A percentile compares a stretch with the other conserved stretches of the same genome.
Conservation (phyloP, 2,888 invertebrate species). For the Pachliopta kotzebuea region DNA sequence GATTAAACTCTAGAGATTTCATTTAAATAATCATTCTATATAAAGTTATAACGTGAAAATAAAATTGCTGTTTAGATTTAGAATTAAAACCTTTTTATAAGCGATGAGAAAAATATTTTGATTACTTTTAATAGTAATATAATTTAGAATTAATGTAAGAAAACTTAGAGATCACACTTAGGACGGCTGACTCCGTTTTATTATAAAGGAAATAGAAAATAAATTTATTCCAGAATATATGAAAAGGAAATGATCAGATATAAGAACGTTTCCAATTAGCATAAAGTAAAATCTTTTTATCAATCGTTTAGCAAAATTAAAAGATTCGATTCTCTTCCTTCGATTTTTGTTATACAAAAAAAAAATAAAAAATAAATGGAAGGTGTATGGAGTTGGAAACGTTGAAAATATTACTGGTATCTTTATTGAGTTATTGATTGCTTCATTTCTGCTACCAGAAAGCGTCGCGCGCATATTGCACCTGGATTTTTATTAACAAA, state of each 20-base stretch:
- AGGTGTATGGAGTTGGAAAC: background rate
- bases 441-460: background rate
- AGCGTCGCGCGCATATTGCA: background rate
- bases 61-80: background rate
- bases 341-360: no score
- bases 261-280: background rate
- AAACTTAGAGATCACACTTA: no score
- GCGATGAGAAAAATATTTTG: background rate
- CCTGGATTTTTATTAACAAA: background rate
- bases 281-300: no score
- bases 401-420: background rate
- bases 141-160: no score
- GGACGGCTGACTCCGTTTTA: no score
- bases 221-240: background rate
- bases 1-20: background rate
- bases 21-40: background rate
- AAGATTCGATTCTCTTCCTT: no score
- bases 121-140: background rate
- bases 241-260: background rate
- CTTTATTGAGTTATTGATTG: conserved; percentile 1
- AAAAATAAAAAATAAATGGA: background rate
- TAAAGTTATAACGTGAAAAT: background rate
- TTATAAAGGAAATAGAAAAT: background rate
- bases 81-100: background rate
- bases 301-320: no score